Evolutionary conservation across 1,140 invertebrate genomes (phyloP).

Genomic region (Saccostrea echinata): DNA sequence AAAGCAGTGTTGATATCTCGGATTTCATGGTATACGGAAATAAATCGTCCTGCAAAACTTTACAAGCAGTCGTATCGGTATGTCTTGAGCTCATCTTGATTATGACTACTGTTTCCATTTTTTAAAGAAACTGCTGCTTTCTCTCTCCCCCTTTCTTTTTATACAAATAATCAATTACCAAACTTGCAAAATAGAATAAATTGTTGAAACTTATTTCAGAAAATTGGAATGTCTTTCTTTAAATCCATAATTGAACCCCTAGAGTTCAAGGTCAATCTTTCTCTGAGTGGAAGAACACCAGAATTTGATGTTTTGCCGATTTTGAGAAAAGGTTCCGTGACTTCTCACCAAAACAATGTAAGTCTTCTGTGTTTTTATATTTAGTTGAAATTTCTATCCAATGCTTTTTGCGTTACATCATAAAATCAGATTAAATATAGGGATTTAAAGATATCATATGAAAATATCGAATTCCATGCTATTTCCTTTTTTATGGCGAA

Average conservation of each 20-base stretch:
- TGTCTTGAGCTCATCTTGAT: no score
- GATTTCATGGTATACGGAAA: neutral
- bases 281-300: neutral
- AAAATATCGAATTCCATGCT: no score
- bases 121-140: no score
- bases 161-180: no score
- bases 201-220: conserved; percentile 3
- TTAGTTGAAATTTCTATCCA: no score
- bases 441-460: no score
- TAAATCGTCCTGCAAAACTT: neutral
- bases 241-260: neutral
- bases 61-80: neutral
- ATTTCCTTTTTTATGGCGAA: no score
- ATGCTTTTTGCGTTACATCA: no score
- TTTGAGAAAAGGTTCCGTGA: neutral
- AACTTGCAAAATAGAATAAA: neutral
- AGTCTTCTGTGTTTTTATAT: neutral
- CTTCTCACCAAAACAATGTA: neutral
- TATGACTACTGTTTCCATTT: no score
- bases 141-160: no score
- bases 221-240: neutral
- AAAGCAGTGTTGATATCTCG: neutral
- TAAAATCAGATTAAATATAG: no score
- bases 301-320: neutral
- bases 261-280: neutral